phyloP scores from a whole-genome alignment of 2,888 invertebrate genomes.

The Lypha dubia region DNA sequence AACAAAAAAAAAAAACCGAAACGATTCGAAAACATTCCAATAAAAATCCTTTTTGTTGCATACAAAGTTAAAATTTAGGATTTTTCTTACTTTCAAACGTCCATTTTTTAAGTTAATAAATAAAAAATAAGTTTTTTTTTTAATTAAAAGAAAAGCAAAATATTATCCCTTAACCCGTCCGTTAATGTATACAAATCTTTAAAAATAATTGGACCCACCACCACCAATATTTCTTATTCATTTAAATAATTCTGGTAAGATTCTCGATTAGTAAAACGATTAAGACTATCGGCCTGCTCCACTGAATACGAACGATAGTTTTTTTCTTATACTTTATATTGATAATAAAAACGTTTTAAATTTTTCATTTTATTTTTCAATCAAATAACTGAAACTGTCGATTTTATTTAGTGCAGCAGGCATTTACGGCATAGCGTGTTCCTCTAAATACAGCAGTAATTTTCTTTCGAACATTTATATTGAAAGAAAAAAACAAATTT shows the following conservation, averaged over 20 bases:
- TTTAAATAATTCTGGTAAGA: background rate
- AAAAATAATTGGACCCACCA: conserved; percentile 38
- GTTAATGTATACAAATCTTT: conserved; percentile 58
- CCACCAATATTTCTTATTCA: background rate
- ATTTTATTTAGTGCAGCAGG: too few species aligned
- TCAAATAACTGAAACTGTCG: too few species aligned
- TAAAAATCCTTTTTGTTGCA: conserved; percentile 30
- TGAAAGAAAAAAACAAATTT: too few species aligned
- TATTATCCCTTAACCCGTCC: conserved; percentile 69
- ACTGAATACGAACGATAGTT: too few species aligned
- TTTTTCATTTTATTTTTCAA: too few species aligned
- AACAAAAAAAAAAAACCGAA: conserved; percentile 30
- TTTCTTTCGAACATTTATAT: too few species aligned
- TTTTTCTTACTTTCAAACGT: conserved; percentile 61
- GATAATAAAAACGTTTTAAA: too few species aligned
- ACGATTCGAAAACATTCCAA: conserved; percentile 57
- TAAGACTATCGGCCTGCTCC: too few species aligned
- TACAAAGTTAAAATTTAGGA: conserved; percentile 30
- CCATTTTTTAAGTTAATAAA: conserved; percentile 66
- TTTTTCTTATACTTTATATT: too few species aligned
- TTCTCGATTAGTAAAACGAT: conserved; percentile 9
- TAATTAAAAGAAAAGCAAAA: conserved; percentile 21
- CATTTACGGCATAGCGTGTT: too few species aligned
- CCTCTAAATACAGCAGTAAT: too few species aligned
- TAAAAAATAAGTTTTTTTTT: conserved; percentile 37